phyloP scores from a whole-genome alignment of 2,113 vertebrate genomes.

The Dipodomys ordii region DNA sequence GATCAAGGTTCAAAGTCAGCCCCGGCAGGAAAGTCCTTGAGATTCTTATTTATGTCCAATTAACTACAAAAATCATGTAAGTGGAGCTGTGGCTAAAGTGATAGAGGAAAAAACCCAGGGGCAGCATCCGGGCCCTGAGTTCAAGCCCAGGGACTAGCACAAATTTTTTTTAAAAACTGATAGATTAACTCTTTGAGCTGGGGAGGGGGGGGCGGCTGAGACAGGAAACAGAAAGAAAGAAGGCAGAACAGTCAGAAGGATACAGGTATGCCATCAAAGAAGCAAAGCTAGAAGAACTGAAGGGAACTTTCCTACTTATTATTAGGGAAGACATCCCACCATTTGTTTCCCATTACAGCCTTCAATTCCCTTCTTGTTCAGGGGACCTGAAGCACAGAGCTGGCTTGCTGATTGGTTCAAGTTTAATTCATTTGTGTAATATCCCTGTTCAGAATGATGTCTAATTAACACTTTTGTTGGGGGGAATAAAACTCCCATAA shows the following conservation, averaged over 20 bases:
- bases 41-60: too few relatives aligned
- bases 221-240: background rate
- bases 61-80: too few relatives aligned
- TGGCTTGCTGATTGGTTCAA: constrained; percentile 75
- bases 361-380: constrained; percentile 60
- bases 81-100: too few relatives aligned
- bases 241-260: background rate
- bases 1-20: too few relatives aligned
- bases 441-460: constrained; percentile 82
- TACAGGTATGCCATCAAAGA: constrained; percentile 15
- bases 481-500: constrained; percentile 76
- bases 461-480: constrained; percentile 85
- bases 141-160: too few relatives aligned
- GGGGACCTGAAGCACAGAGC: constrained; percentile 62
- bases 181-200: too few relatives aligned
- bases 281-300: background rate
- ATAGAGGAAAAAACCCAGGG: too few relatives aligned
- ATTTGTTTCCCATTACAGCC: constrained; percentile 50
- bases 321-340: constrained; percentile 52
- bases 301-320: constrained; percentile 43
- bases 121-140: too few relatives aligned
- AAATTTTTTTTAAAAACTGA: too few relatives aligned
- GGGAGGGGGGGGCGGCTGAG: too few relatives aligned
- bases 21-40: too few relatives aligned
- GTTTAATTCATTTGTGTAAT: constrained; percentile 86